These are phyloP conservation scores for Hyperopisus bebe DNA, from an alignment of 2,113 vertebrate species.

Conservation along the genomic window DNA sequence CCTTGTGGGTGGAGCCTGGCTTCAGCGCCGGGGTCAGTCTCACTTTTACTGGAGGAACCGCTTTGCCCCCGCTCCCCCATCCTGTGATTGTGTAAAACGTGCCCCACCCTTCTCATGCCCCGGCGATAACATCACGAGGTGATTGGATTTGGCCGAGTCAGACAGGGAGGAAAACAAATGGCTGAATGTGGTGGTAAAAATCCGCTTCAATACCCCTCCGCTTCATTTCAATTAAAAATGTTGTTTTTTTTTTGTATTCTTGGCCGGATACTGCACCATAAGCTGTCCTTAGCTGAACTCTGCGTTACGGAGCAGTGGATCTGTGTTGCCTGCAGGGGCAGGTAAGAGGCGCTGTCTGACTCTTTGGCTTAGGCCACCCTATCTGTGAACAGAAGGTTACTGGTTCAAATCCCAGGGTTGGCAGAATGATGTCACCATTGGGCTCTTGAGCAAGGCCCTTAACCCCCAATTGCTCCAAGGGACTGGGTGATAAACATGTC, in stretches of 20 bases:
- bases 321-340: background rate
- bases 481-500: background rate
- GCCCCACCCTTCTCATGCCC: background rate
- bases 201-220: background rate
- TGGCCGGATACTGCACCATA: background rate
- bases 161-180: background rate
- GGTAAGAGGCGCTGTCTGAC: background rate
- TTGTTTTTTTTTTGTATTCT: background rate
- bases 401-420: background rate
- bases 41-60: slow-evolving; percentile 29
- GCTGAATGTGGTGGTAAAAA: background rate
- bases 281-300: background rate
- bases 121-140: slow-evolving; percentile 1
- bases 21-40: slow-evolving; percentile 14
- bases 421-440: background rate
- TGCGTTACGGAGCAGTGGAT: background rate
- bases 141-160: background rate
- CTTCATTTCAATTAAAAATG: background rate
- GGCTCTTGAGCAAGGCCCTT: background rate
- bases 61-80: background rate
- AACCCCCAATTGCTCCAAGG: background rate
- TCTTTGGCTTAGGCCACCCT: background rate
- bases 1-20: background rate
- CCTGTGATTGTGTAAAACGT: slow-evolving; percentile 27
- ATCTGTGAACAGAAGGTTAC: background rate